Evolutionary conservation across 2,113 vertebrate species (phyloP), one percentile per base, ranked within the genome.

Genomic region (Ptilonorhynchus violaceus): DNA sequence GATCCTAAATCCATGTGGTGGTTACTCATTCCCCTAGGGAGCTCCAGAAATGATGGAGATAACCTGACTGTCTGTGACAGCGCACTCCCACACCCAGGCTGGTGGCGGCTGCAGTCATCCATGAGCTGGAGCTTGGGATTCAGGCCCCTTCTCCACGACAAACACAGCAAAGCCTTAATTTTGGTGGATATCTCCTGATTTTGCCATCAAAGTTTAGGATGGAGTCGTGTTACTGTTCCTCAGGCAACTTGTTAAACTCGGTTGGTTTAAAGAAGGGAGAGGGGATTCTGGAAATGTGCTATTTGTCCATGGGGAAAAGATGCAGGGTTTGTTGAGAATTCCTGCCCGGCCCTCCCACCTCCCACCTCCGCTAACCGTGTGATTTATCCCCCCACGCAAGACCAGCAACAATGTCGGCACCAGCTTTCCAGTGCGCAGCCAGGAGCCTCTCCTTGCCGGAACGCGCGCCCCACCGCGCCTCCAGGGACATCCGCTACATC

Each of bases 31-130:
- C 62, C 73, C 30, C 66, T 27, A 6, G 93, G 85, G 81, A 89
- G 73, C 42, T 92, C 56, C 56, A 60, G 53, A 60, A 53, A 39
- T 31, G 80, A 63, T 25, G 15, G 81, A 79, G 84, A 75, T 56
- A 87, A 82, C 62, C 72, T 89, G 86, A 59, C 89, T 67, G 64
- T 47, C 83, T 91, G 83, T 94, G 93, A 91, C 91, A 96, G 74
- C 83, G 81, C 60, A 63, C 88, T 93, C 94, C 95, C 89, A 96
- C 95, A 59, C 8, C 72, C 91, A 63, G 86, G 59, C 91, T 96
- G 95, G 35, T 89, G 77, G 59, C 24, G 60, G 68, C 53, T 53
- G 66, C 5, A n/a, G 49, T 66, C 88, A 75, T 14, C 66, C 28
- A 5, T 5, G 82, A 89, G 35, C 62, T 33, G 41, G 44, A 82